phyloP scores from a whole-genome alignment of 1,140 invertebrate genomes.

The Homarus americanus region DNA sequence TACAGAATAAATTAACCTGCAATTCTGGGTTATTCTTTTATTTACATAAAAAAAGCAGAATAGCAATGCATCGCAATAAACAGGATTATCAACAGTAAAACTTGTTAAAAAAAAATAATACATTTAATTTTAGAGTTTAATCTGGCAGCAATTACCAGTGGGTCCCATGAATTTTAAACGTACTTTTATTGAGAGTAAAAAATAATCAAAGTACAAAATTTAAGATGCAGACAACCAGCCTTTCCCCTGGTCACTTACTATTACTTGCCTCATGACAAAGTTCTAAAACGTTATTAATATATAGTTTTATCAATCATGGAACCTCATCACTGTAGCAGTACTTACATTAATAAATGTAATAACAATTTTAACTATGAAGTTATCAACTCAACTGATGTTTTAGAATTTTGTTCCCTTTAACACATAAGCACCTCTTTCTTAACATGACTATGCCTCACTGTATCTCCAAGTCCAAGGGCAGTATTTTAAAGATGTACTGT shows the following conservation, averaged over 20 bases:
- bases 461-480: slow-evolving; percentile 37
- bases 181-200: neutral
- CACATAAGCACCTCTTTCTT: slow-evolving; percentile 48
- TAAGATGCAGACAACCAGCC: slow-evolving; percentile 35
- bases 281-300: slow-evolving; percentile 14
- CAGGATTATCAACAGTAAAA: too few relatives aligned
- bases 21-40: too few relatives aligned
- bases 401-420: slow-evolving; percentile 49
- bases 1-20: too few relatives aligned
- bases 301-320: neutral
- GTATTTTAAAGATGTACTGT: slow-evolving; percentile 32
- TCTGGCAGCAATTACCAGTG: neutral
- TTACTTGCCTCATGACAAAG: slow-evolving; percentile 6
- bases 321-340: neutral
- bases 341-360: neutral
- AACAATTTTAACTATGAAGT: neutral
- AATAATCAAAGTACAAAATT: slow-evolving; percentile 38
- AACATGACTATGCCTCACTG: slow-evolving; percentile 42
- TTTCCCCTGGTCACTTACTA: neutral
- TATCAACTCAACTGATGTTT: slow-evolving; percentile 15
- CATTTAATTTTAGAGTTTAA: neutral
- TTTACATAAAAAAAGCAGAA: too few relatives aligned
- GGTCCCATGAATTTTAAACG: neutral
- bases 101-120: too few relatives aligned
- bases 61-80: too few relatives aligned